phyloP scores from a whole-genome alignment of 2,888 invertebrate genomes.

The Acanthosepion pharaonis region DNA sequence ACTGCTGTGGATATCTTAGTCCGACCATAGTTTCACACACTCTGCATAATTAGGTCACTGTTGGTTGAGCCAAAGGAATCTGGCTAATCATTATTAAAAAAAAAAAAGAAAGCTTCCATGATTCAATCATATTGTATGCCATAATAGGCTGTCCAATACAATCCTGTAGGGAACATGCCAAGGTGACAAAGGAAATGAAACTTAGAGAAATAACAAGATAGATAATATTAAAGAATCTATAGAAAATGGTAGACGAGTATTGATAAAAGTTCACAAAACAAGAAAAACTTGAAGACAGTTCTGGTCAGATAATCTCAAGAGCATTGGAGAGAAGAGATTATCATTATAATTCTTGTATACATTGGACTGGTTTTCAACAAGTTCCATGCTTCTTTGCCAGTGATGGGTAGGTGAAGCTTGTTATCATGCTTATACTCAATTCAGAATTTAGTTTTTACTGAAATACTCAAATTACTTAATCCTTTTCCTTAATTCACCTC shows the following conservation, averaged over 20 bases:
- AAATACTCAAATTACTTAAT: no score
- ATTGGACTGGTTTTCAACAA: background rate
- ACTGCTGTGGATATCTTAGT: background rate
- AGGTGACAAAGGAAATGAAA: background rate
- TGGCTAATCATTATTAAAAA: background rate
- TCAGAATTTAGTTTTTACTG: no score
- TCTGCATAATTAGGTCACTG: background rate
- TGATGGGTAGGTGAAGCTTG: no score
- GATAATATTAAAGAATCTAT: background rate
- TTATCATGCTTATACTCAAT: no score
- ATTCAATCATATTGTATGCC: background rate
- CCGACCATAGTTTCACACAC: background rate
- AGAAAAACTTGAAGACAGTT: background rate
- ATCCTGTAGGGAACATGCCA: background rate
- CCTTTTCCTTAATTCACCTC: no score
- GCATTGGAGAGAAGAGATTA: background rate
- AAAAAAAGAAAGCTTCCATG: background rate
- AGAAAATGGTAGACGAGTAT: background rate
- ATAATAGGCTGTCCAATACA: background rate
- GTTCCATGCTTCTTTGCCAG: background rate
- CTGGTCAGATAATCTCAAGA: background rate
- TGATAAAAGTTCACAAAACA: background rate
- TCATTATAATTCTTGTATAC: background rate
- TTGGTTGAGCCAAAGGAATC: background rate
- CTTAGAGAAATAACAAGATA: background rate